Evolutionary conservation across 64 coral and sea anemone genomes (phyloP).

Genomic region (Pocillopora damicornis): DNA sequence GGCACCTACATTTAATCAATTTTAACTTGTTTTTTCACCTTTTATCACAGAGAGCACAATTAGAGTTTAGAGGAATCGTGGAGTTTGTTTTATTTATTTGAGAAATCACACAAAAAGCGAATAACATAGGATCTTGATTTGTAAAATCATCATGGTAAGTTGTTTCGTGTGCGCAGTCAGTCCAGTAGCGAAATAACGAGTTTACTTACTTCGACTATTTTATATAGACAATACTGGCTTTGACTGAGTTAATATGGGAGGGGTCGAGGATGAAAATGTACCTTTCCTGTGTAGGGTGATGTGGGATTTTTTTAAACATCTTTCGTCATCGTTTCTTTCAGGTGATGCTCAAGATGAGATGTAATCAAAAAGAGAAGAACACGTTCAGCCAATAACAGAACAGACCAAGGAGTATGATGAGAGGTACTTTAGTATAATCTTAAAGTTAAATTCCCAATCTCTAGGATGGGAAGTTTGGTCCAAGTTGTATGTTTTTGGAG

Average conservation of each 20-base stretch:
- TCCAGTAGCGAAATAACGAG: neutral
- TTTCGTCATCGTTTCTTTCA: neutral
- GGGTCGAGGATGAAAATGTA: neutral
- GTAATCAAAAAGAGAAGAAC: constrained; percentile 44
- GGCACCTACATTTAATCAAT: neutral
- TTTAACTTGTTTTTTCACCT: neutral
- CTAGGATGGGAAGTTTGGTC: neutral
- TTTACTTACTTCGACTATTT: neutral
- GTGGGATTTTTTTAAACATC: neutral
- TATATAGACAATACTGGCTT: neutral
- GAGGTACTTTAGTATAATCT: neutral
- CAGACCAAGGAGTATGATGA: neutral
- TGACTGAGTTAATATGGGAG: too few species aligned
- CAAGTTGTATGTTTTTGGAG: too few species aligned
- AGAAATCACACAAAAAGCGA: constrained; percentile 72
- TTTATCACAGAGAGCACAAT: constrained; percentile 54
- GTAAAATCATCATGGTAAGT: constrained; percentile 49
- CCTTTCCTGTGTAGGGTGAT: neutral
- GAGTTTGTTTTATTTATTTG: constrained; percentile 83
- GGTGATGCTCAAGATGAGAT: constrained; percentile 85
- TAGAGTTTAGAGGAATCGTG: constrained; percentile 84
- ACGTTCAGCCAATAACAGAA: neutral
- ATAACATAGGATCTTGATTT: constrained; percentile 82
- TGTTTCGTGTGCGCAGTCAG: neutral
- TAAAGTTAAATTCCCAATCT: neutral